Conservation (phyloP, 2,113 vertebrate species). For the chimpanzee (Pan troglodytes) region NHGRI_mPanTro3-v2.1_pri NC_086015.1:55680501-55681000, state of each 20-base stretch:
- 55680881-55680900: not conserved
- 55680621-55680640: not conserved
- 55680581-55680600: not conserved
- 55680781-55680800: conserved; percentile 90
- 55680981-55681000: not conserved
- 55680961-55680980: not conserved
- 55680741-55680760: conserved; percentile 76
- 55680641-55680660: conserved; percentile 96
- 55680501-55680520: not conserved
- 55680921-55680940: not conserved
- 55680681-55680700: conserved; percentile 97
- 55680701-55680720: conserved; percentile 99
- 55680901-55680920: not conserved
- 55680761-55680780: conserved; percentile 91
- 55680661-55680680: conserved; percentile 97
- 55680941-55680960: not conserved
- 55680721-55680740: conserved; percentile 92
- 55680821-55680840: conserved; percentile 74
- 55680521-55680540: not conserved
- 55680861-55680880: not conserved
- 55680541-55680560: not conserved
- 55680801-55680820: conserved; percentile 97
- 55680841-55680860: rapidly evolving
- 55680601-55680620: not conserved
- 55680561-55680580: not conserved